Evolutionary conservation across 2,113 vertebrate genomes (phyloP).

Genomic region (Actenoides lindsayi): DNA sequence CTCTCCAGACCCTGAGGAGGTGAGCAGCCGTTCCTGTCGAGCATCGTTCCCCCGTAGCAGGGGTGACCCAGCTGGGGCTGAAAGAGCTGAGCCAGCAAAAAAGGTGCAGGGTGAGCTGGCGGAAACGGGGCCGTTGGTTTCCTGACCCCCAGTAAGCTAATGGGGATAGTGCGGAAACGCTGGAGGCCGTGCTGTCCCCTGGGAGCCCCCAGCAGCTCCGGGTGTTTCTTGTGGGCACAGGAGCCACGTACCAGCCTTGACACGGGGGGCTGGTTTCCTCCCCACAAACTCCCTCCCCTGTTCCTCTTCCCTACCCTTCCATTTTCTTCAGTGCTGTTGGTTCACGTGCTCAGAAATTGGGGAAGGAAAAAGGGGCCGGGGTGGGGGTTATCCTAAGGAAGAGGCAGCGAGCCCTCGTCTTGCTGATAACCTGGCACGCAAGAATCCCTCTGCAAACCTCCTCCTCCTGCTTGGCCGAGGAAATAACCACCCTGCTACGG

Average conservation of each 20-base stretch:
- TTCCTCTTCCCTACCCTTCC: neutral
- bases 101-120: neutral
- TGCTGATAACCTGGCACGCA: neutral
- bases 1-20: fast-evolving
- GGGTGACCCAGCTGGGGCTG: fast-evolving
- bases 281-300: neutral
- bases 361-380: neutral
- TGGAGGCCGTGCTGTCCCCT: fast-evolving
- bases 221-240: neutral
- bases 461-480: neutral
- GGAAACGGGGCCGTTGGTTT: neutral
- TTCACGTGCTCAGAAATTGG: neutral
- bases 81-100: neutral
- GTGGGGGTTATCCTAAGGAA: neutral
- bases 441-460: neutral
- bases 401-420: fast-evolving
- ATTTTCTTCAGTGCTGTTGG: neutral
- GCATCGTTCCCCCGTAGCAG: fast-evolving
- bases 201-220: neutral
- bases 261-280: neutral
- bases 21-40: fast-evolving
- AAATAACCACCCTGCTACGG: fast-evolving
- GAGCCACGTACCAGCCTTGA: neutral
- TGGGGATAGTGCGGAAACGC: neutral
- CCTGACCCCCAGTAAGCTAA: neutral